phyloP scores from a whole-genome alignment of 2,797 vertebrate genomes.

The Ammospiza maritima region DNA sequence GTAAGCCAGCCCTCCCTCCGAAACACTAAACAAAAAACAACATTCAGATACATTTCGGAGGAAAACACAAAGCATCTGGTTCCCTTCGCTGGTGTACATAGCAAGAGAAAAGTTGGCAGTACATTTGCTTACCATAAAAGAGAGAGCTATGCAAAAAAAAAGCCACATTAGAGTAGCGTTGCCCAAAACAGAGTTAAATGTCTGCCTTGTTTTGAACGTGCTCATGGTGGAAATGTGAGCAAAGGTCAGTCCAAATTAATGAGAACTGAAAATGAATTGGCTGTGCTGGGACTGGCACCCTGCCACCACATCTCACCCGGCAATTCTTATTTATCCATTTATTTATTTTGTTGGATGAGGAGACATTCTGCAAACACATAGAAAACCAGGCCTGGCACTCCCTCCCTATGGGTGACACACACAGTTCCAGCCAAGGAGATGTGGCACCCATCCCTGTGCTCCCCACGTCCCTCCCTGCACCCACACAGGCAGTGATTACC shows the following conservation, averaged over 20 bases:
- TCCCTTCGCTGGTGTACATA: conserved; percentile 79
- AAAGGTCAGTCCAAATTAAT: conserved; percentile 69
- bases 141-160: conserved; percentile 75
- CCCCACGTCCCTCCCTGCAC: background rate
- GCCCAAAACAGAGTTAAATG: conserved; percentile 77
- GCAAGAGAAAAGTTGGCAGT: conserved; percentile 80
- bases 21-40: conserved; percentile 80
- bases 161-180: conserved; percentile 74
- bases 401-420: background rate
- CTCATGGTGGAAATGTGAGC: conserved; percentile 63
- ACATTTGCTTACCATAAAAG: conserved; percentile 82
- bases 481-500: background rate
- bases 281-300: conserved; percentile 20
- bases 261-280: conserved; percentile 67
- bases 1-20: conserved; percentile 69
- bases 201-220: conserved; percentile 72
- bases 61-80: conserved; percentile 81
- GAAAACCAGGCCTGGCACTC: background rate
- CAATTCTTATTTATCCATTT: conserved; percentile 11
- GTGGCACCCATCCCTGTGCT: background rate
- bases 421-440: background rate
- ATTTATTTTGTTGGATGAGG: conserved; percentile 34
- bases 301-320: conserved; percentile 13
- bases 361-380: conserved; percentile 15
- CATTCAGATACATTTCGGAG: conserved; percentile 71